Conservation (phyloP, 2,888 invertebrate species). For the Dascillus cervinus region DNA sequence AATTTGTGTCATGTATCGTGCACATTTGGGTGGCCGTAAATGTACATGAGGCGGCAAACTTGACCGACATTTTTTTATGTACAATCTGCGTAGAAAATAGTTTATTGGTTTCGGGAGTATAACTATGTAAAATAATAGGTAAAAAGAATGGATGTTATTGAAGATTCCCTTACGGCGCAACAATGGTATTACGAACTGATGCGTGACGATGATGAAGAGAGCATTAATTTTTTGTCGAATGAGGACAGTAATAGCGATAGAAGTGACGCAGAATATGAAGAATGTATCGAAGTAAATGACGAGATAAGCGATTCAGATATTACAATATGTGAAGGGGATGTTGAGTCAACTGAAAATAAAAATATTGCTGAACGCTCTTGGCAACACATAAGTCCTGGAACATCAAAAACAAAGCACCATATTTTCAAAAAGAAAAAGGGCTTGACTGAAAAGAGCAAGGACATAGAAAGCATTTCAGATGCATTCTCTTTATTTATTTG, state of each 20-base stretch:
- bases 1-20: too few relatives aligned
- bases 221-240: constrained; percentile 1
- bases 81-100: too few relatives aligned
- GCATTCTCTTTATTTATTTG: constrained; percentile 5
- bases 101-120: too few relatives aligned
- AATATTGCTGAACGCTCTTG: constrained; percentile 3
- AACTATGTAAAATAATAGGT: constrained; percentile 1
- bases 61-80: too few relatives aligned
- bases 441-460: constrained; percentile 3
- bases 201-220: constrained; percentile 3
- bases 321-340: constrained; percentile 3
- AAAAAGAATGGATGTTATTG: constrained; percentile 4
- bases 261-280: constrained; percentile 3
- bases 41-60: too few relatives aligned
- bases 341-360: constrained; percentile 3
- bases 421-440: too few relatives aligned
- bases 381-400: constrained; percentile 4
- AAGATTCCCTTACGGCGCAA: constrained; percentile 1
- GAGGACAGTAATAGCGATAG: constrained; percentile 4
- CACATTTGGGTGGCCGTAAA: too few relatives aligned
- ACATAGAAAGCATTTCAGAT: constrained; percentile 5
- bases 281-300: constrained; percentile 2
- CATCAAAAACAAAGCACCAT: too few relatives aligned
- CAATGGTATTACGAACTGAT: constrained; percentile 2
- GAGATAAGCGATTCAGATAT: constrained; percentile 2